A percentile compares a stretch with the other conserved stretches of the same genome.
phyloP scores from a whole-genome alignment of 2,113 vertebrate species.

The Onychorhynchus coronatus region DNA sequence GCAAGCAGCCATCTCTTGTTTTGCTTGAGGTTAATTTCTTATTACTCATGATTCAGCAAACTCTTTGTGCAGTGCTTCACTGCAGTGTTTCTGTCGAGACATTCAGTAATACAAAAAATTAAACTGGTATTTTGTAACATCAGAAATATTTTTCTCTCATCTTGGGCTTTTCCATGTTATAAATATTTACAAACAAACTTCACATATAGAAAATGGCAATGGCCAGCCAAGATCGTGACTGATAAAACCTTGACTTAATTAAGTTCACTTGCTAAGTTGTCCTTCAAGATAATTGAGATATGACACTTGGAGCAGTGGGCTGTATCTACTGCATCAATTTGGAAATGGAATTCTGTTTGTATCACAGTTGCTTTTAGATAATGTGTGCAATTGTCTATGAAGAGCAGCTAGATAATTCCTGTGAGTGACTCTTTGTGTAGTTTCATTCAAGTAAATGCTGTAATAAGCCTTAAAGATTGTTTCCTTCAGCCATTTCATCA shows the following conservation, averaged over 20 bases:
- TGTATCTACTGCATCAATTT: slow-evolving; percentile 37
- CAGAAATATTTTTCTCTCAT: background rate
- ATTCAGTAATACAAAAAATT: background rate
- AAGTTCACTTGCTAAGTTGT: slow-evolving; percentile 45
- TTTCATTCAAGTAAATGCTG: slow-evolving; percentile 48
- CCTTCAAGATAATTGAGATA: slow-evolving; percentile 63
- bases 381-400: slow-evolving; percentile 69
- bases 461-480: slow-evolving; percentile 50
- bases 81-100: background rate
- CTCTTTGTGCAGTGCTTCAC: background rate
- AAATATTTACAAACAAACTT: background rate
- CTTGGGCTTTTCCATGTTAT: background rate
- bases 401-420: slow-evolving; percentile 57
- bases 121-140: background rate
- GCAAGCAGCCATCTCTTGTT: background rate
- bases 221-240: background rate
- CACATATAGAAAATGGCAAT: background rate
- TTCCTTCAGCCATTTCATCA: slow-evolving; percentile 42
- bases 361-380: slow-evolving; percentile 53
- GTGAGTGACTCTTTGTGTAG: slow-evolving; percentile 27
- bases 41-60: background rate
- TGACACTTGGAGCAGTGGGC: slow-evolving; percentile 7
- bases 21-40: background rate
- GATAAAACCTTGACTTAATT: slow-evolving; percentile 52
- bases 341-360: slow-evolving; percentile 43